These are phyloP conservation scores for Reinhardtius hippoglossoides DNA, from an alignment of 2,113 vertebrate species.

Conservation along the genomic window DNA sequence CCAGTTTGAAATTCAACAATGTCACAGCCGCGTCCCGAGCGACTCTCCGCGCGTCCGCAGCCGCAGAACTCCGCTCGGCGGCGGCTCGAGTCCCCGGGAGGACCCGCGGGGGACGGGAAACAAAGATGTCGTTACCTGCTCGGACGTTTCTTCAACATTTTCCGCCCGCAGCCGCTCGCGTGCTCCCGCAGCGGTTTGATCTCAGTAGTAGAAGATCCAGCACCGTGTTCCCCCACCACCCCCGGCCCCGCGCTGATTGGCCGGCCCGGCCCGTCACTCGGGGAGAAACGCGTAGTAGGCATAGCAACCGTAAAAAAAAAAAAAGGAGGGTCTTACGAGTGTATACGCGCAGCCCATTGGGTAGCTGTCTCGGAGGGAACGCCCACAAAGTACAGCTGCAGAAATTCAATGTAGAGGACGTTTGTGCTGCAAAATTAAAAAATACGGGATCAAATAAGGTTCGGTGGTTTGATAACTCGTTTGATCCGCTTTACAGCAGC, in stretches of 20 bases:
- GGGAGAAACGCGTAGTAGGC: conserved; percentile 61
- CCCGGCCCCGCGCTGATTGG: conserved; percentile 70
- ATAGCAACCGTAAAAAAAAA: conserved; percentile 75
- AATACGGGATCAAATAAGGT: not conserved
- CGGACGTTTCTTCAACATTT: conserved; percentile 53
- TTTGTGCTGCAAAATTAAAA: not conserved
- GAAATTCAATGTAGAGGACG: not conserved
- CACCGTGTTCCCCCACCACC: conserved; percentile 59
- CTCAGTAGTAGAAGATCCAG: conserved; percentile 72
- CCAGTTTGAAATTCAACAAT: conserved; percentile 57
- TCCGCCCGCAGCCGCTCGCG: conserved; percentile 7
- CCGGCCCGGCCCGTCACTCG: conserved; percentile 23
- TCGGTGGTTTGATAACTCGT: not conserved
- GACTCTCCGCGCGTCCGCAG: too few species aligned
- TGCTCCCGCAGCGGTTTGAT: conserved; percentile 50
- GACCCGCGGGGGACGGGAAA: not conserved
- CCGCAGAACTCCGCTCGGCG: too few species aligned
- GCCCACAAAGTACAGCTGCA: conserved; percentile 30
- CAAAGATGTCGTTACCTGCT: conserved; percentile 69
- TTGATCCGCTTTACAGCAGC: too few species aligned
- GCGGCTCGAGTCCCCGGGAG: too few species aligned
- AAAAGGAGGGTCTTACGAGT: conserved; percentile 45
- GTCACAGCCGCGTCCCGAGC: conserved; percentile 44
- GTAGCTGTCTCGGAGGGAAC: not conserved
- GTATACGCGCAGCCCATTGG: conserved; percentile 54